Base-by-base conservation (phyloP, 2,888 invertebrate genomes). In the Dicyrtoma fusca region DNA sequence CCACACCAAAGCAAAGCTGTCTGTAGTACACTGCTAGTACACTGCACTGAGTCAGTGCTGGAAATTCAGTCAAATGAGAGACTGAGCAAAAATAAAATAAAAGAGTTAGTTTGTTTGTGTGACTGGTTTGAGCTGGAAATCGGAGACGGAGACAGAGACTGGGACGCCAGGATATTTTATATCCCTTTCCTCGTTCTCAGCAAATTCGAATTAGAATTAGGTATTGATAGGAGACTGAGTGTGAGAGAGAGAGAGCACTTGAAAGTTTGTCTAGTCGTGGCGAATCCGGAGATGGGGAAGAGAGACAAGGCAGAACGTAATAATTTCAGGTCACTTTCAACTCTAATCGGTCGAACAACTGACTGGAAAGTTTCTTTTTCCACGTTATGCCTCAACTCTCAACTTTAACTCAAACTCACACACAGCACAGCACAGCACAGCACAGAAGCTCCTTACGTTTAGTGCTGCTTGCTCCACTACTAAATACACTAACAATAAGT, bases 291-390 rank as follows among this genome's bases (percentile, higher is more conserved):
- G 57, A 19, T 53, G 11, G 3, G 13, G 4, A 10, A 23, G 25
- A n/a, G 57, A 57, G 25, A 57, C 53, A 53, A 53, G 53, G 53
- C 53, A 23, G 25, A 25, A 13, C 23, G 57, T 57, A 57, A 57
- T 57, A 23, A 57, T 57, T 57, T 57, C 57, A 57, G 26, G 23
- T 57, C 57, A 57, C 57, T 57, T 57, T 25, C 11, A 23, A 57
- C 14, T 57, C 23, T 57, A 57, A 57, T 57, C 57, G 57, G 10
- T 57, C 57, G 21, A 14, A 23, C 57, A 57, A 57, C 57, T 23
- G 25, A 57, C 57, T 57, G 23, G 57, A 25, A 57, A 57, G 25
- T 57, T 57, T 57, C 57, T 57, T 57, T 34, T 57, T 57, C 57
- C n/a, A 25, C 57, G 23, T 57, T 57, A 57, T 57, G 26, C 57